Evolutionary conservation across 1,140 invertebrate species (phyloP).

Genomic region (Drosophila nasuta): DNA sequence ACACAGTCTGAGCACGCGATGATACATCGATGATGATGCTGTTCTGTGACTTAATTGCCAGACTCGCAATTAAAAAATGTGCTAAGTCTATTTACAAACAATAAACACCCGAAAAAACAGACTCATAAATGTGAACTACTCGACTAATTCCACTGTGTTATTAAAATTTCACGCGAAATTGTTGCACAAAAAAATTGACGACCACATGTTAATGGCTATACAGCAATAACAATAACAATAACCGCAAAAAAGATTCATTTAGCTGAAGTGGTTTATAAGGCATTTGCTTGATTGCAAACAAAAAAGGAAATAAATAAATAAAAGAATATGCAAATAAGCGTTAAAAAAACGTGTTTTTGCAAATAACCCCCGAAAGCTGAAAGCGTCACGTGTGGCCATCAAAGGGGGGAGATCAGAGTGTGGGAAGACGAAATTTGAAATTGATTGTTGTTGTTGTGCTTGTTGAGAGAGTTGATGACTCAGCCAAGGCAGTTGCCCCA

Average conservation of each 20-base stretch:
- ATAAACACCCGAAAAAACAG: not conserved
- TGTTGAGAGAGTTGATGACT: slow-evolving; percentile 17
- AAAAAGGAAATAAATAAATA: slow-evolving; percentile 28
- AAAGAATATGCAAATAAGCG: slow-evolving; percentile 17
- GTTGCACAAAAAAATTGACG: slow-evolving; percentile 58
- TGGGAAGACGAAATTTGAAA: not conserved
- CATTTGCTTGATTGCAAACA: slow-evolving; percentile 48
- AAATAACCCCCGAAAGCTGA: slow-evolving; percentile 18
- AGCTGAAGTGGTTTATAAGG: slow-evolving; percentile 63
- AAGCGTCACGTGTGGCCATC: slow-evolving; percentile 31
- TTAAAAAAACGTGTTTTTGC: slow-evolving; percentile 36
- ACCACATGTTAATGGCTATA: slow-evolving; percentile 50
- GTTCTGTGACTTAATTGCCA: slow-evolving; percentile 9
- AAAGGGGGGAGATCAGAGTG: not conserved
- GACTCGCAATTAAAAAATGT: slow-evolving; percentile 28
- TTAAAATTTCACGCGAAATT: slow-evolving; percentile 50
- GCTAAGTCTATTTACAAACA: slow-evolving; percentile 23
- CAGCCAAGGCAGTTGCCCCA: slow-evolving; percentile 41
- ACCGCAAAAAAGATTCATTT: slow-evolving; percentile 46
- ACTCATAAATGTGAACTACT: slow-evolving; percentile 1
- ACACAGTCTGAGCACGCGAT: not conserved
- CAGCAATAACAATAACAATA: slow-evolving; percentile 7
- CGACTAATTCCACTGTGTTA: slow-evolving; percentile 2
- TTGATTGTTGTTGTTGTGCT: not conserved
- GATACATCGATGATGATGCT: not conserved